A percentile compares a stretch with the other conserved stretches of the same genome.
Conservation (phyloP, 2,797 vertebrate genomes). For the Austrolebias charrua region DNA sequence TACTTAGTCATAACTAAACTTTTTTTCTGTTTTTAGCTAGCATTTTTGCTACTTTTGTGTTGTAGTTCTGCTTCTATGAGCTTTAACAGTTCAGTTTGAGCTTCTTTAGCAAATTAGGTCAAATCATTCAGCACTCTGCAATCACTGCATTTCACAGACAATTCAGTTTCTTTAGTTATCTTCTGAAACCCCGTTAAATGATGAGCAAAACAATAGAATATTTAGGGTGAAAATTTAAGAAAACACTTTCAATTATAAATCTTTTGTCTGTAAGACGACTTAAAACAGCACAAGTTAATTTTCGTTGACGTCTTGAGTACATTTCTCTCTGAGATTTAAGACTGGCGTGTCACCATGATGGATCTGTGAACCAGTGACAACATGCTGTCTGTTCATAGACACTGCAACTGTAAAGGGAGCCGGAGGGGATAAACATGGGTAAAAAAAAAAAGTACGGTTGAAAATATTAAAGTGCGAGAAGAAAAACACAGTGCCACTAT, state of each 20-base stretch:
- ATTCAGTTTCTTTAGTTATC: too few relatives aligned
- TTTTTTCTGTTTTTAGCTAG: too few relatives aligned
- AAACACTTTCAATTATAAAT: not conserved
- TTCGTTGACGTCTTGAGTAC: slow-evolving; percentile 38
- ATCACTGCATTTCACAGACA: too few relatives aligned
- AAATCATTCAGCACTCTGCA: too few relatives aligned
- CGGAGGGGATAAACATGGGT: slow-evolving; percentile 13
- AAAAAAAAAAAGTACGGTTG: slow-evolving; percentile 19
- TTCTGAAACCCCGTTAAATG: not conserved
- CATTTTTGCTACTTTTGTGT: too few relatives aligned
- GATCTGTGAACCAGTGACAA: slow-evolving; percentile 57
- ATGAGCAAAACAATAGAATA: not conserved
- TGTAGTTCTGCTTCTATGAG: too few relatives aligned
- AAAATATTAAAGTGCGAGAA: slow-evolving; percentile 29
- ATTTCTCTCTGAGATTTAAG: slow-evolving; percentile 46
- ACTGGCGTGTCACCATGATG: slow-evolving; percentile 46
- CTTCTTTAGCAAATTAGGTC: too few relatives aligned
- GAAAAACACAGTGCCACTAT: slow-evolving; percentile 53
- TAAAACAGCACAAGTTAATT: slow-evolving; percentile 10
- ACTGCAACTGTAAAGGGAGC: slow-evolving; percentile 31
- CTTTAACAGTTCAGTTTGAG: too few relatives aligned
- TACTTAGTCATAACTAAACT: too few relatives aligned
- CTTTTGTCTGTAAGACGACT: not conserved
- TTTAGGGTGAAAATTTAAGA: too few relatives aligned
- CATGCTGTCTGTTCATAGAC: slow-evolving; percentile 57